These are phyloP conservation scores for Caenorhabditis briggsae DNA, from an alignment of 1,140 invertebrate genomes.

Conservation along the genomic window DNA sequence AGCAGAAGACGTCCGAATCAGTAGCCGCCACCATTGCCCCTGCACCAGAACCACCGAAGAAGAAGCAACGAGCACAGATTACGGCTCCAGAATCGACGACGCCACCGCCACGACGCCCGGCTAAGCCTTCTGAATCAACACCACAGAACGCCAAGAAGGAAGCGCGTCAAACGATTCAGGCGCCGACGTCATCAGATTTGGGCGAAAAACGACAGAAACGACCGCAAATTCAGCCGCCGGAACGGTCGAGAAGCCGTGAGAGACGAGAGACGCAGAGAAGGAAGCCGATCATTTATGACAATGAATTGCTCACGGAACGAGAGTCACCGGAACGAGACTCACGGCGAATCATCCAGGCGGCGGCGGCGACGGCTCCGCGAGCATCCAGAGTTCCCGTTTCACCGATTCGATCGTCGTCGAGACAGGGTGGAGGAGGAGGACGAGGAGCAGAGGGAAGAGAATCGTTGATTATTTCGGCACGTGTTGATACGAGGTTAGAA, in stretches of 20 bases:
- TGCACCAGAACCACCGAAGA: neutral
- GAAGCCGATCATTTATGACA: neutral
- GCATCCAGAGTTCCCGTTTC: neutral
- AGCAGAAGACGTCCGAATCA: neutral
- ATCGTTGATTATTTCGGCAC: conserved; percentile 32
- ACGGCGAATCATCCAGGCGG: neutral
- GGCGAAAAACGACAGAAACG: neutral
- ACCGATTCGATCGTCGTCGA: neutral
- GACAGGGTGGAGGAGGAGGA: neutral
- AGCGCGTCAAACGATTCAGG: conserved; percentile 20
- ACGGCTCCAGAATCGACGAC: conserved; percentile 2
- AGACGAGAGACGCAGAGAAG: neutral
- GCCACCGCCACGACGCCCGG: neutral
- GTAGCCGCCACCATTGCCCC: neutral
- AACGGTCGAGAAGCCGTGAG: conserved; percentile 16
- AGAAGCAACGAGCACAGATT: neutral
- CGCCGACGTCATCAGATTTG: neutral
- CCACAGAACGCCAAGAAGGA: neutral
- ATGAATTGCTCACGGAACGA: neutral
- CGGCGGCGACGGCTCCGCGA: neutral
- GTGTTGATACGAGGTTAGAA: conserved; percentile 33
- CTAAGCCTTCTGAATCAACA: neutral
- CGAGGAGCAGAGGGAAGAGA: neutral
- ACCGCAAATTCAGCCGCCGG: neutral
- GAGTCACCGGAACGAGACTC: neutral